A percentile compares a stretch with the other conserved stretches of the same genome.
These are phyloP conservation scores for Plutomurus gul DNA, from an alignment of 1,140 invertebrate genomes.

Conservation along the genomic window DNA sequence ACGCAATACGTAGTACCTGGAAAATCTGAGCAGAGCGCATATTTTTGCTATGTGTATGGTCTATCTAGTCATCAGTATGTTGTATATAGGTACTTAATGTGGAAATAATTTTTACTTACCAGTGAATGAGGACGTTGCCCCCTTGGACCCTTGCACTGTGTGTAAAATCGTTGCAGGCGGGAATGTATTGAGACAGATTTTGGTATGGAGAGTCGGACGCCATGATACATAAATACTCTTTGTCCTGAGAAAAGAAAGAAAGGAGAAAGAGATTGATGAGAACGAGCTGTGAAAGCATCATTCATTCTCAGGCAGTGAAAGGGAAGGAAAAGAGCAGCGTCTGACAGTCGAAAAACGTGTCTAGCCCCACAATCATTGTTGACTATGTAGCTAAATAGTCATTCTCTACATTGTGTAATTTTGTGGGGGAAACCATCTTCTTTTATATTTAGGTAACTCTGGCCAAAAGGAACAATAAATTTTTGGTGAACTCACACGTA, in stretches of 20 bases:
- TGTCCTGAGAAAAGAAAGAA: slow-evolving; percentile 73
- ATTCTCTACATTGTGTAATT: neutral
- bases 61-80: no score
- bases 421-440: neutral
- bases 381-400: neutral
- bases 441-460: neutral
- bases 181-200: slow-evolving; percentile 90
- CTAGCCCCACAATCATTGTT: no score
- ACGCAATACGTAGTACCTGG: no score
- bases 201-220: slow-evolving; percentile 91
- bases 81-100: neutral
- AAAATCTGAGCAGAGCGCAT: no score
- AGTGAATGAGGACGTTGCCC: slow-evolving; percentile 93
- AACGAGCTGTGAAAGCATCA: neutral
- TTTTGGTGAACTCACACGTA: neutral
- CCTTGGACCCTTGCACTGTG: slow-evolving; percentile 84
- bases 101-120: slow-evolving; percentile 65
- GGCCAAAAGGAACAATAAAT: slow-evolving; percentile 2
- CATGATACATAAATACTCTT: slow-evolving; percentile 91
- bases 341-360: no score
- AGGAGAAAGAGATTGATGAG: slow-evolving; percentile 31
- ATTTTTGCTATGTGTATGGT: no score
- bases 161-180: slow-evolving; percentile 93
- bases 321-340: neutral
- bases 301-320: neutral